Conservation (phyloP, 2,888 invertebrate genomes). For the Trachelus tabidus region DNA sequence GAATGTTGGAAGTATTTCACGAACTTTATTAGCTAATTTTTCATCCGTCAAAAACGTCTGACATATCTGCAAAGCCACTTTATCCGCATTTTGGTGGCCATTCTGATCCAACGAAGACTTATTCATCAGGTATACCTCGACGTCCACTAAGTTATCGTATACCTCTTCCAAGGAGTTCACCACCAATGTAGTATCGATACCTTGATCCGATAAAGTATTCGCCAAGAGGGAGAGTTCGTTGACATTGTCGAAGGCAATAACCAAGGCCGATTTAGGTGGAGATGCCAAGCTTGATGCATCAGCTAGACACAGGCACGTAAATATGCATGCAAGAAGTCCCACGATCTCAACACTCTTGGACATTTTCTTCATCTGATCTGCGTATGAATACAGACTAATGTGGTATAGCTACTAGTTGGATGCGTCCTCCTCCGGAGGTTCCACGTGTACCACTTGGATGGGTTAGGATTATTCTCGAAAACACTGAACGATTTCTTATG, state of each 20-base stretch:
- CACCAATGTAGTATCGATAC: conserved; percentile 54
- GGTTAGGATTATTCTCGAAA: too few relatives aligned
- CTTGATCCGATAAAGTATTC: conserved; percentile 57
- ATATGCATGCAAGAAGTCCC: too few relatives aligned
- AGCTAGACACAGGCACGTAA: conserved; percentile 23
- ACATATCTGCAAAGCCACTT: conserved; percentile 47
- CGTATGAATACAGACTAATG: too few relatives aligned
- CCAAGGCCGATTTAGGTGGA: conserved; percentile 55
- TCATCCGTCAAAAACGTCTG: conserved; percentile 45
- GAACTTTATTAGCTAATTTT: conserved; percentile 41
- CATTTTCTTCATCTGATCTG: too few relatives aligned
- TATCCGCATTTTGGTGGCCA: conserved; percentile 16
- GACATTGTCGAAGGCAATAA: conserved; percentile 55
- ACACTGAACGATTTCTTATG: too few relatives aligned
- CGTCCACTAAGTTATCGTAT: conserved; percentile 54
- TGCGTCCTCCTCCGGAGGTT: too few relatives aligned
- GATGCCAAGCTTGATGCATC: conserved; percentile 44
- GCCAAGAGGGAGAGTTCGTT: conserved; percentile 59
- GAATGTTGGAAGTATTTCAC: conserved; percentile 55
- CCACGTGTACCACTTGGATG: too few relatives aligned
- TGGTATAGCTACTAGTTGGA: too few relatives aligned
- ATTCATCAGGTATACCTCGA: conserved; percentile 44
- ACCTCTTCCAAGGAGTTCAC: conserved; percentile 41
- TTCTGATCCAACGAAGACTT: background rate
- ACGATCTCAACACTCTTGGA: too few relatives aligned